Evolutionary conservation across 2,888 invertebrate genomes (phyloP).

Genomic region (Electrophaes corylata): DNA sequence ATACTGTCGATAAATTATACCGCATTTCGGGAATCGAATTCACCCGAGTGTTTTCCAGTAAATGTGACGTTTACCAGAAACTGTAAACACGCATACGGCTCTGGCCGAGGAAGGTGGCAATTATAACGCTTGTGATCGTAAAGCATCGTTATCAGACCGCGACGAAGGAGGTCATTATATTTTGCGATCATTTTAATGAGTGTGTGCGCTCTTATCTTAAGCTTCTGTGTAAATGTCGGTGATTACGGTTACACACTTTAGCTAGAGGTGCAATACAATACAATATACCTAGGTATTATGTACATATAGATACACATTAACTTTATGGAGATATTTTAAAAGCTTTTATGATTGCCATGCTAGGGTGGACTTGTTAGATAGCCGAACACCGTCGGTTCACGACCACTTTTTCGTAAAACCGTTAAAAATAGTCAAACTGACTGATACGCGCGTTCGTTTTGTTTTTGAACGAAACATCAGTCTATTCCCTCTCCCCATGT

Average conservation of each 20-base stretch:
- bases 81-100: constrained; percentile 45
- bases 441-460: no score
- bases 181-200: constrained; percentile 60
- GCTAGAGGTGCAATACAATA: constrained; percentile 27
- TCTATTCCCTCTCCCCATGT: no score
- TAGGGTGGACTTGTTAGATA: no score
- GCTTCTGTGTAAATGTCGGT: constrained; percentile 51
- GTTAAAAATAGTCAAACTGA: no score
- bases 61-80: constrained; percentile 46
- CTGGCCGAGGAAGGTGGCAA: constrained; percentile 61
- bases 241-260: constrained; percentile 44
- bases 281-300: neutral
- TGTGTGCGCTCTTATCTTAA: constrained; percentile 56
- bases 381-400: no score
- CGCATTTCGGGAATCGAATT: constrained; percentile 68
- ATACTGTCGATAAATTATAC: constrained; percentile 73
- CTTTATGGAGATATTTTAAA: no score
- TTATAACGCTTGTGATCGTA: constrained; percentile 55
- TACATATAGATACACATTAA: no score
- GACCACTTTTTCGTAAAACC: no score
- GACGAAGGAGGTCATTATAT: constrained; percentile 64
- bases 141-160: constrained; percentile 65
- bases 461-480: no score
- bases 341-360: no score
- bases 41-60: constrained; percentile 50